Evolutionary conservation across 2,113 vertebrate species (phyloP), one percentile per base, ranked within the genome.

Genomic region (Corvus moneduloides): DNA sequence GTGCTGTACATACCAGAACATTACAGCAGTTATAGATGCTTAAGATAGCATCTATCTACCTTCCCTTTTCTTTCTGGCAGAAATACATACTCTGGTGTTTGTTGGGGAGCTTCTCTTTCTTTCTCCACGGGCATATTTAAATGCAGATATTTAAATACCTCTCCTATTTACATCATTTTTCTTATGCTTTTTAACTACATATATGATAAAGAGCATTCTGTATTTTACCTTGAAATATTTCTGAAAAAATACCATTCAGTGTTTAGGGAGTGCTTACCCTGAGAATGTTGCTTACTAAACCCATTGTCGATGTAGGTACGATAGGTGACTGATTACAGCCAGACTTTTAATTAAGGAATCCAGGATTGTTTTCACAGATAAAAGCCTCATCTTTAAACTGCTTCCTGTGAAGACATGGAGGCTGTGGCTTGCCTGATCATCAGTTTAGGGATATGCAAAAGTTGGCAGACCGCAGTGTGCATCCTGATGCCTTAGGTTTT

Each of bases 261-360:
- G 6, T 64, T 72, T 21, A 52, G 22, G 15, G 20, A 58, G 21
- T 35, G 7, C 17, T 64, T 22, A 54, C 32, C 6, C 43, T 54
- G 10, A 52, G 22, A 48, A 74, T 69, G 26, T 28, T 62, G 4
- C 20, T 66, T 77, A 12, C 33, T 35, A 44, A 90, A 62, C 5
- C 6, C 5, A 3, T 63, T 79, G 15, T 44, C 39, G 0, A 0
- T 21, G 11, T 56, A 35, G 21, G 27, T 43, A 41, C 19, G 27
- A 44, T 54, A 74, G n/a, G 12, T 71, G 61, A 58, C 77, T 84
- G 59, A 61, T 86, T 86, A 39, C 17, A 72, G 46, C 5, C 18
- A 71, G n/a, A 27, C 9, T 48, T 92, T 13, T 58, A 67, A 41
- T 54, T 76, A 54, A 46, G 32, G 44, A 81, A 43, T 26, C 2